A percentile compares a stretch with the other conserved stretches of the same genome.
phyloP scores from a whole-genome alignment of 2,797 vertebrate genomes.

The Hozukius guyotensis region DNA sequence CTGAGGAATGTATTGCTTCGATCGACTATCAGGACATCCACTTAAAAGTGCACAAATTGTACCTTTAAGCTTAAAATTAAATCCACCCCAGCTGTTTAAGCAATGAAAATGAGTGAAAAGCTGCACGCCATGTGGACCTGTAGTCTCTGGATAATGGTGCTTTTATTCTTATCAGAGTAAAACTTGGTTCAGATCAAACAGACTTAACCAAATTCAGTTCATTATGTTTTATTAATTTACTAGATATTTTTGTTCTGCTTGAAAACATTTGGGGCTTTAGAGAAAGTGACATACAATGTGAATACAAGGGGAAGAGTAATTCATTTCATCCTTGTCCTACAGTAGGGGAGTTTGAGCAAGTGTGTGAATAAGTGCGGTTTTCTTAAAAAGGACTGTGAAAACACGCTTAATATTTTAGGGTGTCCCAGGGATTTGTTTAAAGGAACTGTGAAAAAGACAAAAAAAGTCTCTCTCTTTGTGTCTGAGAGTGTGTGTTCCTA shows the following conservation, averaged over 20 bases:
- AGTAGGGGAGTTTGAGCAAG: conserved; percentile 12
- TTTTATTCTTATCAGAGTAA: conserved; percentile 3
- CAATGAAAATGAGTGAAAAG: not conserved
- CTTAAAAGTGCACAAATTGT: rapidly evolving
- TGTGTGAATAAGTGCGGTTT: conserved; percentile 24
- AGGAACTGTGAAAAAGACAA: conserved; percentile 30
- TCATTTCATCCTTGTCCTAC: conserved; percentile 22
- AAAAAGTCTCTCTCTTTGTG: not conserved
- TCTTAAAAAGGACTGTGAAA: conserved; percentile 46
- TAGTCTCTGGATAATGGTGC: not conserved
- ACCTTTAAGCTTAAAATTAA: not conserved
- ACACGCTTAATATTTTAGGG: conserved; percentile 59
- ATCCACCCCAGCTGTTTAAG: not conserved
- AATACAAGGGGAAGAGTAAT: conserved; percentile 9
- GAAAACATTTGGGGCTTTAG: conserved; percentile 4
- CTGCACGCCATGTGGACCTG: not conserved
- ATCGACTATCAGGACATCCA: not conserved
- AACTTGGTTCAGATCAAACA: not conserved
- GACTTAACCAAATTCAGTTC: not conserved
- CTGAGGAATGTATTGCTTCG: not conserved
- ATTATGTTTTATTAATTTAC: not conserved
- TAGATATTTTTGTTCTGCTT: not conserved
- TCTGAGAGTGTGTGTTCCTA: conserved; percentile 2
- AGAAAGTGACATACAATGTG: conserved; percentile 20
- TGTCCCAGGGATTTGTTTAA: conserved; percentile 51